Base-by-base conservation (phyloP, 2,888 invertebrate genomes). In the Sminthurinus aureus region DNA sequence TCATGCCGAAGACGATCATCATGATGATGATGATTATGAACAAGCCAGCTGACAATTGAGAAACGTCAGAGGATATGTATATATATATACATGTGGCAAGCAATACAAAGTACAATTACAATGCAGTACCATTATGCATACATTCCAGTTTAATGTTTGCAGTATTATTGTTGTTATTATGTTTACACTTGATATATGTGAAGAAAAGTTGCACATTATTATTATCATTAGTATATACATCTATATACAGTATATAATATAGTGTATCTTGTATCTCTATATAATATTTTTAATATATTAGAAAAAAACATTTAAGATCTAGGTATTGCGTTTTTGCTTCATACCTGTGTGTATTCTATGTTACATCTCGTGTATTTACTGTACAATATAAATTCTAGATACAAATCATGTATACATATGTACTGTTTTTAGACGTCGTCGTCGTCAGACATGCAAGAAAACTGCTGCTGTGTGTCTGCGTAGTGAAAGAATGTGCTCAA, bases 401-500 rank as follows among this genome's bases (percentile, higher is more conserved):
- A 38, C 38, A 38, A 38, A 38, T 38, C 38, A 38, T 38, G 6
- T 38, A 38, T 38, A 38, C 38, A 38, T 38, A 38, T 38, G 38
- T 38, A 38, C 38, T 38, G 38, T 38, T 38, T 38, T 38, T 38
- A 38, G 38, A 38, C 38, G 38, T 38, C 38, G 38, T 38, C 38
- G 38, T 38, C 38, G 38, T 38, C 38, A 38, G 38, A 38, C 38
- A 38, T 38, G 38, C 38, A 38, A 38, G 38, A 38, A 38, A 38
- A 38, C 38, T 38, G 38, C 38, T 38, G 38, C 38, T 38, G 38
- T 38, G 9, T 20, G 22, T 20, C 20, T n/a, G 1, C 67, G n/a
- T 67, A 67, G 67, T 67, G 67, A 67, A 67, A 67, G 67, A 67
- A 67, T 67, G 67, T 67, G 67, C 67, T 67, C 67, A 67, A 67